Base-by-base conservation (phyloP, 2,888 invertebrate species). In the Xanthia icteritia region DNA sequence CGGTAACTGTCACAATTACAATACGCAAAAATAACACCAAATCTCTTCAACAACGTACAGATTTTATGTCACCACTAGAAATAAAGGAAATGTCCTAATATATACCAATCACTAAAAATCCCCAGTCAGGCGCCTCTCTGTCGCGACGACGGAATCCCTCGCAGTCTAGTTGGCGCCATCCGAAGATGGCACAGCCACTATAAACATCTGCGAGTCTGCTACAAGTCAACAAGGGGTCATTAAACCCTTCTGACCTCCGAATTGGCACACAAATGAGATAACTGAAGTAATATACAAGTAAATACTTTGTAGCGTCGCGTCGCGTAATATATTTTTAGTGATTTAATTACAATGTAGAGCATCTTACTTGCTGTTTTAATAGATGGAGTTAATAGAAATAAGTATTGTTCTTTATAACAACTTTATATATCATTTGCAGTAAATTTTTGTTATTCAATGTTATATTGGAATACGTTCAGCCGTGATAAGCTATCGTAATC, bases 151-250 rank as follows among this genome's bases (percentile, higher is more conserved):
- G 76, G 60, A 68, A 77, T 45, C 73, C 73, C 72, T 88, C 79
- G 87, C 90, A 95, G 94, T 91, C 94, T 88, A 79, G 76, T 77
- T 87, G 95, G 94, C 95, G 94, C 94, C 95, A 86, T 51, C 74
- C 83, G 86, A 90, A 81, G 87, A 87, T 88, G 89, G 87, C 90
- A 89, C 88, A 88, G 88, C 86, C 90, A 89, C 90, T 89, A 90
- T 90, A 89, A 93, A 90, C 92, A 92, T 91, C 92, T 92, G 91
- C 86, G 86, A 83, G 71, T 81, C 82, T 86, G 80, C 58, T 76
- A 82, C 80, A 77, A 89, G 87, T 88, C 90, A 90, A 89, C 89
- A 89, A 71, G 77, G 84, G 91, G 90, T 90, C 91, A 86, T 76
- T 86, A 88, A 89, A 88, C 93, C 84, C 84, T n/a, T 64, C 64